These are phyloP conservation scores for Pantherophis alleghaniensis DNA, from an alignment of 2,797 vertebrate species.

Conservation along the genomic window DNA sequence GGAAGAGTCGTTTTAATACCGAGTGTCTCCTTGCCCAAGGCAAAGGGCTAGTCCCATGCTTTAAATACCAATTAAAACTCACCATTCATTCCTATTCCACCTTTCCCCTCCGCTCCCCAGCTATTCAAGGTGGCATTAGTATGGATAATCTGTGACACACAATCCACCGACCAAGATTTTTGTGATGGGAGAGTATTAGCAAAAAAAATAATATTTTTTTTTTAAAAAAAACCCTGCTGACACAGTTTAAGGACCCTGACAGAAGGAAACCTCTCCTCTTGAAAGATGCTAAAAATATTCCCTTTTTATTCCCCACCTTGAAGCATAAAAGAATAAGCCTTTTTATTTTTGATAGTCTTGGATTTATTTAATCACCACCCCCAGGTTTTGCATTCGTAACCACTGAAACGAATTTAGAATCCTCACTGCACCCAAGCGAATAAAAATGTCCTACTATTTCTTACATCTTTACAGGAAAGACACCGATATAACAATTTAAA, in stretches of 20 bases:
- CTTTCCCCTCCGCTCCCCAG: not conserved
- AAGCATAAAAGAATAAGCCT: not conserved
- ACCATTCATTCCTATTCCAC: not conserved
- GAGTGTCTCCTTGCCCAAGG: not conserved
- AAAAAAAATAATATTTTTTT: not conserved
- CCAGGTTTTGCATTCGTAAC: not conserved
- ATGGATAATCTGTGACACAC: not conserved
- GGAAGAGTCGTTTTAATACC: not conserved
- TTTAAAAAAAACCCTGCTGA: not conserved
- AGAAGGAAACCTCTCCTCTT: not conserved
- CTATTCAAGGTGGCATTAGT: not conserved
- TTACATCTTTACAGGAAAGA: not conserved
- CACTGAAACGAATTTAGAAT: not conserved
- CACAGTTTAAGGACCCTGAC: not conserved
- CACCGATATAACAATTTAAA: no score
- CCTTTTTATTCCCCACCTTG: not conserved
- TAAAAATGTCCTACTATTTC: not conserved
- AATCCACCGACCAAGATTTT: not conserved
- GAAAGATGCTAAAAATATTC: not conserved
- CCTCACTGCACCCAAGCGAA: not conserved
- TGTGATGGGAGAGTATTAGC: not conserved
- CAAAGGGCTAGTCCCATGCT: not conserved
- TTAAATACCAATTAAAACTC: not conserved
- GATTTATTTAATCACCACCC: not conserved
- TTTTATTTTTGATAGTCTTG: not conserved